phyloP scores from a whole-genome alignment of 2,797 vertebrate genomes.

The Sparidentex hasta region DNA sequence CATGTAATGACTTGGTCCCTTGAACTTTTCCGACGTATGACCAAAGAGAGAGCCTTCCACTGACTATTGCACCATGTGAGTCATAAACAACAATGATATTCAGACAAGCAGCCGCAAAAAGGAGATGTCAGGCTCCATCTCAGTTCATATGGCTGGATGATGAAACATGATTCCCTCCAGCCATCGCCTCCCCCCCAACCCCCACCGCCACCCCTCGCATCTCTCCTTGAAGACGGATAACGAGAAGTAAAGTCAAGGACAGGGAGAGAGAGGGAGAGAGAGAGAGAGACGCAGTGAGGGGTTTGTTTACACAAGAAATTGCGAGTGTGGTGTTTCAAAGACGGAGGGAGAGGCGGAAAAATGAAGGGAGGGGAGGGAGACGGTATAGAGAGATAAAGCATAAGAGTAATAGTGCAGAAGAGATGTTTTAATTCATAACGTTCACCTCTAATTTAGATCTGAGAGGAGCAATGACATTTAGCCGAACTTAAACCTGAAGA shows the following conservation, averaged over 20 bases:
- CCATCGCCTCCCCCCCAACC: constrained; percentile 39
- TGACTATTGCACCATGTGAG: constrained; percentile 31
- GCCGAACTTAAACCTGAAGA: not conserved
- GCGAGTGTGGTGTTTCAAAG: constrained; percentile 65
- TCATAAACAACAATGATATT: constrained; percentile 57
- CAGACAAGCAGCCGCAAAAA: constrained; percentile 57
- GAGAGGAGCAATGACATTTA: not conserved
- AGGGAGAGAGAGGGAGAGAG: constrained; percentile 9
- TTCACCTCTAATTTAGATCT: constrained; percentile 1
- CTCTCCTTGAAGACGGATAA: constrained; percentile 77
- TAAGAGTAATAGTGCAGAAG: not conserved
- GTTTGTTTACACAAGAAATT: constrained; percentile 75
- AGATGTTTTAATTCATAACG: not conserved
- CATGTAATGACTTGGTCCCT: constrained; percentile 70
- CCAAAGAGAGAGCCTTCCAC: constrained; percentile 35
- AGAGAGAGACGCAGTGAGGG: constrained; percentile 50
- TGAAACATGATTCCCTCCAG: constrained; percentile 79
- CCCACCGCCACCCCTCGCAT: constrained; percentile 15
- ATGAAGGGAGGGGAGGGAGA: constrained; percentile 6
- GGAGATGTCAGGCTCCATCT: constrained; percentile 70
- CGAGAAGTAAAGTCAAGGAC: constrained; percentile 77
- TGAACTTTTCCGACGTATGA: constrained; percentile 57
- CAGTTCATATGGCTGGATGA: constrained; percentile 68
- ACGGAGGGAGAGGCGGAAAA: constrained; percentile 31
- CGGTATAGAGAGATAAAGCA: not conserved